phyloP scores from a whole-genome alignment of 2,888 invertebrate species.

The Synergus umbraculus region DNA sequence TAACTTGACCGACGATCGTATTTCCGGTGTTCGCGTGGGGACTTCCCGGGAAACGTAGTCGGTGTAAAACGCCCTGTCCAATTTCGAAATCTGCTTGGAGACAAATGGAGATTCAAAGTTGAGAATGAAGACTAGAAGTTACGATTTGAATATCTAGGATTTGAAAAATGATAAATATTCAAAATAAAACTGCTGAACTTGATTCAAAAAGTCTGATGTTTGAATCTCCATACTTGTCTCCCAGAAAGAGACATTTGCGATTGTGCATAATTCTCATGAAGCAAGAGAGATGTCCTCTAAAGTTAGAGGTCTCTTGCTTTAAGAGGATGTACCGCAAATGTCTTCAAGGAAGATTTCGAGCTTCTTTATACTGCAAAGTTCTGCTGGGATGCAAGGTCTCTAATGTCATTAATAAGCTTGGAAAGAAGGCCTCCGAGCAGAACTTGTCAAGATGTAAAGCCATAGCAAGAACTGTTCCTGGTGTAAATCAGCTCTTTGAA shows the following conservation, averaged over 20 bases:
- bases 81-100: conserved; percentile 19
- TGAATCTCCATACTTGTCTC: background rate
- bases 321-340: background rate
- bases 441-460: background rate
- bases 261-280: background rate
- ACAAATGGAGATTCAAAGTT: background rate
- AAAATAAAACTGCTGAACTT: background rate
- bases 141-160: background rate
- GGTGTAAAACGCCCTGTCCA: conserved; percentile 59
- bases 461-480: conserved; percentile 49
- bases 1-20: conserved; percentile 59
- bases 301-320: background rate
- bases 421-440: background rate
- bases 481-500: conserved; percentile 48
- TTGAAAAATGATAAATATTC: background rate
- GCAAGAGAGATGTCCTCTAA: background rate
- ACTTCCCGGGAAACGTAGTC: conserved; percentile 50
- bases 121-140: background rate
- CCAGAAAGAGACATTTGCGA: background rate
- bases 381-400: background rate
- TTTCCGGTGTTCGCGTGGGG: conserved; percentile 53
- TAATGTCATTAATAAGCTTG: background rate
- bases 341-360: background rate
- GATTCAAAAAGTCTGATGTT: background rate
- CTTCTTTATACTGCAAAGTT: background rate